These are phyloP conservation scores for Nyleta sp. DNA, from an alignment of 2,888 invertebrate genomes.

Conservation along the genomic window DNA sequence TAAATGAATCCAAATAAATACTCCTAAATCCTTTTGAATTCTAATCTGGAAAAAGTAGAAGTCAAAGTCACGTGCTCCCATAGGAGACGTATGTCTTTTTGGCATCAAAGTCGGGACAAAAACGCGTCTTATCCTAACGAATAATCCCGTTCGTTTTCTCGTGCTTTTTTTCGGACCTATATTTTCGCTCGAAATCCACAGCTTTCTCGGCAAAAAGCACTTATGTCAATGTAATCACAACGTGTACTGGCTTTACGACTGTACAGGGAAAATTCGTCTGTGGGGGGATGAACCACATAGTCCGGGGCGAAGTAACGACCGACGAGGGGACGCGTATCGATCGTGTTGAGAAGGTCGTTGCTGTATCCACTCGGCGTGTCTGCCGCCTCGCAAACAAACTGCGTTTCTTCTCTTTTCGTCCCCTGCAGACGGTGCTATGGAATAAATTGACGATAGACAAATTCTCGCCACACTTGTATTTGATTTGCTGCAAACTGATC, in stretches of 20 bases:
- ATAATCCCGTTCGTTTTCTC: constrained; percentile 32
- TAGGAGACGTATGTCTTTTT: too few relatives aligned
- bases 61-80: too few relatives aligned
- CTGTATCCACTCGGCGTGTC: constrained; percentile 50
- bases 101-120: constrained; percentile 9
- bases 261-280: constrained; percentile 46
- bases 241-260: constrained; percentile 51
- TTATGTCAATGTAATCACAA: constrained; percentile 59
- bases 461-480: constrained; percentile 34
- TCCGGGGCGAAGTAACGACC: constrained; percentile 42
- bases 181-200: constrained; percentile 22
- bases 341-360: constrained; percentile 68
- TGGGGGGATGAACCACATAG: constrained; percentile 61
- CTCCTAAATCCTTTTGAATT: too few relatives aligned
- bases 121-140: constrained; percentile 32
- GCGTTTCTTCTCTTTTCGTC: constrained; percentile 20
- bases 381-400: constrained; percentile 49
- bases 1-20: too few relatives aligned
- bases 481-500: constrained; percentile 8
- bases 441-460: constrained; percentile 38
- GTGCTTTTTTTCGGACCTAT: constrained; percentile 11
- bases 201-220: constrained; percentile 53
- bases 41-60: too few relatives aligned
- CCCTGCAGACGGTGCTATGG: constrained; percentile 31
- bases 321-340: constrained; percentile 62